Conservation (phyloP, 2,113 vertebrate genomes). For the Manacus vitellinus region DNA sequence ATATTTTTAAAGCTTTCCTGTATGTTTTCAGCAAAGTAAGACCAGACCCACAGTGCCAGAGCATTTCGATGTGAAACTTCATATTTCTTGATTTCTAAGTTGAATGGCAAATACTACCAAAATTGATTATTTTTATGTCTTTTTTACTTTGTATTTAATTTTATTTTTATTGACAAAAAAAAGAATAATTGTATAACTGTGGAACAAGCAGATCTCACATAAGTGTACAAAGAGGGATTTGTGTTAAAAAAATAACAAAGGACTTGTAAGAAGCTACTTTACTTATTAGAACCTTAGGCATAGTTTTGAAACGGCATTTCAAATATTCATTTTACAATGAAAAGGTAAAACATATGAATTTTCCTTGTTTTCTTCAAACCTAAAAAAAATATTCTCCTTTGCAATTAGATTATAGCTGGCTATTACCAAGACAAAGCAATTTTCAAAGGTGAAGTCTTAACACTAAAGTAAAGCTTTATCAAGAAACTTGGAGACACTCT, state of each 20-base stretch:
- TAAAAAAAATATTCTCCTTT: not conserved
- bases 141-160: not conserved
- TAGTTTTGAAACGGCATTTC: not conserved
- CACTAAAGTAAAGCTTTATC: not conserved
- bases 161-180: not conserved
- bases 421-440: not conserved
- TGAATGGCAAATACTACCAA: not conserved
- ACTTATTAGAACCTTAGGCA: not conserved
- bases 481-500: not conserved
- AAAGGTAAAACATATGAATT: not conserved
- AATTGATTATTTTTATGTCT: not conserved
- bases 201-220: not conserved
- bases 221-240: not conserved
- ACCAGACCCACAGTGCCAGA: not conserved
- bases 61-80: not conserved
- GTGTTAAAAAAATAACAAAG: not conserved
- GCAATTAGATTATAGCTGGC: not conserved
- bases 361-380: not conserved
- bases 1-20: not conserved
- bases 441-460: not conserved
- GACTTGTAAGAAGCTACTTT: not conserved
- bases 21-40: not conserved
- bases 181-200: not conserved
- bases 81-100: not conserved
- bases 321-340: not conserved